Evolutionary conservation across 2,888 invertebrate genomes (phyloP), one percentile per base, ranked within the genome.

Genomic region (Alitta virens): DNA sequence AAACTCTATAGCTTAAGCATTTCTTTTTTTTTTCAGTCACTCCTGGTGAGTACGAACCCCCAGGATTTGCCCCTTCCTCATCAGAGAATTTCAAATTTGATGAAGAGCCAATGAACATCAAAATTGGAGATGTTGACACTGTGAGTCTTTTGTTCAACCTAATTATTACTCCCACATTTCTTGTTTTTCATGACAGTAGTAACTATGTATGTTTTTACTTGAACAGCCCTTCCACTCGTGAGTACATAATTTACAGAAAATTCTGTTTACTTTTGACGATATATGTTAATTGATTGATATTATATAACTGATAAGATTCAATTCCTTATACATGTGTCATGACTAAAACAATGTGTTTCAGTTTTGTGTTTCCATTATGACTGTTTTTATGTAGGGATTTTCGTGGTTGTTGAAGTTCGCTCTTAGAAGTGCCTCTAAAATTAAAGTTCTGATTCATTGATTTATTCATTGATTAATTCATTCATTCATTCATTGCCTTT

Each of bases 21-120:
- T 24, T 53, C 5, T 24, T 23, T 12, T 9, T 5, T 56, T 2
- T 66, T 71, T 16, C 67, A 83, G 83, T 81, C 18, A 83, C 83
- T 2, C 83, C 83, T 40, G 54, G 68, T 24, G 80, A 82, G 64
- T 83, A 83, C 74, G 82, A 83, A 63, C 83, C 83, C 2, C 80
- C 80, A 56, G 82, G 83, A 54, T 83, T 83, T 67, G 74, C 74
- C 50, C 60, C 80, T 38, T 71, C 78, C 25, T 73, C 74, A 24
- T 67, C 65, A 60, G 75, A 76, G 38, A 67, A 55, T 56, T 82
- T 80, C 66, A 64, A 63, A 2, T 82, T 80, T 74, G 75, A 76
- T 52, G 76, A 74, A 18, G 80, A 82, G 55, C 75, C 81, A 1
- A 70, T 78, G 60, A 78, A 78, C 53, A 77, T 83, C 50, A 78